Evolutionary conservation across 2,888 invertebrate genomes (phyloP).

Genomic region (Chymomyza procnemis): DNA sequence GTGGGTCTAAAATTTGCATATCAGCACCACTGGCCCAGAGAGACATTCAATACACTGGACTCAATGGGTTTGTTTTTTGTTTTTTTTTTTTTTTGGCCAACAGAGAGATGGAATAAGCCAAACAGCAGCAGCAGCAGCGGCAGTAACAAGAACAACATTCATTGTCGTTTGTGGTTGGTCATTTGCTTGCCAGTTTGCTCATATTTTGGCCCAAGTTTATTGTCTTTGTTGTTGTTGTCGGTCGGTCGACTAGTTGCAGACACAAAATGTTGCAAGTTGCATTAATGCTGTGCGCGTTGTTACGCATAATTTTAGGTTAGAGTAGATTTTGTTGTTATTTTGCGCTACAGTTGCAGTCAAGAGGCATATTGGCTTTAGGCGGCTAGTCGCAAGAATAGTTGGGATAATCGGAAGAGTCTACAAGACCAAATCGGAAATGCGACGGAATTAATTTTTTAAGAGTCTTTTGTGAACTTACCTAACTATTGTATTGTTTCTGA

Average conservation of each 20-base stretch:
- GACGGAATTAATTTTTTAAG: no score
- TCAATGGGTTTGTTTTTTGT: conserved; percentile 13
- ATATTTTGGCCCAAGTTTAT: conserved; percentile 64
- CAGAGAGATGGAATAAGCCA: background rate
- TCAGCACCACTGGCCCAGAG: conserved; percentile 36
- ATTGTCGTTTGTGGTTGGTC: conserved; percentile 54
- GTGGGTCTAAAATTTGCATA: conserved; percentile 60
- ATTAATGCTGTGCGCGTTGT: conserved; percentile 30
- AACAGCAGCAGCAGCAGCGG: background rate
- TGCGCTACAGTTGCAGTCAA: background rate
- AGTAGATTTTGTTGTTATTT: background rate
- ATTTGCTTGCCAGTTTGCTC: conserved; percentile 22
- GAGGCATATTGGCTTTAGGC: background rate
- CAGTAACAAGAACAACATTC: conserved; percentile 30
- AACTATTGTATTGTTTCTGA: no score
- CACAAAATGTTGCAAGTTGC: conserved; percentile 33
- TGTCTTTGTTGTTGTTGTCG: conserved; percentile 28
- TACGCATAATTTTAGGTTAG: conserved; percentile 56
- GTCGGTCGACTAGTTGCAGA: background rate
- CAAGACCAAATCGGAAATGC: no score
- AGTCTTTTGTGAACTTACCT: no score
- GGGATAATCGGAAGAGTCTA: no score
- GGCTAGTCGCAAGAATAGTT: background rate
- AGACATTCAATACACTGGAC: background rate
- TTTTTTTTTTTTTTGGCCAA: background rate